A percentile compares a stretch with the other conserved stretches of the same genome.
Conservation (phyloP, 2,113 vertebrate genomes). For the Donacobius atricapilla region DNA sequence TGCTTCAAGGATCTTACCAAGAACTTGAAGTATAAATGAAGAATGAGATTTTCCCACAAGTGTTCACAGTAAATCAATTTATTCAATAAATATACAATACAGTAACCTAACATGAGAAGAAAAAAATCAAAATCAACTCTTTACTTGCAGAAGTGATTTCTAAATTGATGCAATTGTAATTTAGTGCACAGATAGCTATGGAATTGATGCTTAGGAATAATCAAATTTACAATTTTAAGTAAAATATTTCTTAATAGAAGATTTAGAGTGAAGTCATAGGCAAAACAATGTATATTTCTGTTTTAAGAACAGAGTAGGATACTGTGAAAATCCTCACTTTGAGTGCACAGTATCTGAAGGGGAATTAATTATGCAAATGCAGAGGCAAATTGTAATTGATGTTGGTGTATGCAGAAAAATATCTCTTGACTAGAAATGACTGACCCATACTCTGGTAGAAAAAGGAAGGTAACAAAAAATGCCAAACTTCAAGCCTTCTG, state of each 20-base stretch:
- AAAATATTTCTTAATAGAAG: not conserved
- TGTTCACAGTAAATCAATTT: constrained; percentile 17
- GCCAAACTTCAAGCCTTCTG: not conserved
- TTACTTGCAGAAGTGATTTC: not conserved
- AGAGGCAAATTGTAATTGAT: not conserved
- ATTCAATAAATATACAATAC: not conserved
- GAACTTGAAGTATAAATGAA: constrained; percentile 16
- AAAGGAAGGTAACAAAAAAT: no score
- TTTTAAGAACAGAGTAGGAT: not conserved
- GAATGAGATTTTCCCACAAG: constrained; percentile 11
- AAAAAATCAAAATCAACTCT: not conserved
- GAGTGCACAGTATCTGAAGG: not conserved
- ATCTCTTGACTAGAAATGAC: not conserved
- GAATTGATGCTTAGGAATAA: not conserved
- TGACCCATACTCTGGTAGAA: not conserved
- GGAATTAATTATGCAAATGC: not conserved
- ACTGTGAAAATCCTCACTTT: not conserved
- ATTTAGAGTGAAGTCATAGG: not conserved
- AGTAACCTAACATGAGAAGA: not conserved
- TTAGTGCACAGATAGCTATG: not conserved
- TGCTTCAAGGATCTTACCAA: constrained; percentile 11
- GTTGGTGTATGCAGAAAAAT: not conserved
- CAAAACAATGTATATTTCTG: not conserved
- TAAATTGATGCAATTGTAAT: not conserved
- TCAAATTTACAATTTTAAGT: not conserved